Evolutionary conservation across 2,113 vertebrate genomes (phyloP).

Genomic region (Coracopsis vasa): DNA sequence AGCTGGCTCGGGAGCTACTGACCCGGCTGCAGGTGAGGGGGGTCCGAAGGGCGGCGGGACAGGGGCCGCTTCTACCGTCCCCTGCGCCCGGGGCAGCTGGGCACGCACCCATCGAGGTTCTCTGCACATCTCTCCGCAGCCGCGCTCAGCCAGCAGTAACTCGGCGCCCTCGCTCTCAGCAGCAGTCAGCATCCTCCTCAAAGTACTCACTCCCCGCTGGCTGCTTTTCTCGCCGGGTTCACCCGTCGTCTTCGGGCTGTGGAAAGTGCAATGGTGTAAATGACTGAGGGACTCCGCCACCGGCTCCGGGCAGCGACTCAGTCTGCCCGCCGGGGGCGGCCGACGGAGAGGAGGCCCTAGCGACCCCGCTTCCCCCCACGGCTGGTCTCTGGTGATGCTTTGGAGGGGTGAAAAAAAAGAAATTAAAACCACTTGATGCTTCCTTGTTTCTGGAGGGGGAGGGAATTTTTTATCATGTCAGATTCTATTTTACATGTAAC

Average conservation of each 20-base stretch:
- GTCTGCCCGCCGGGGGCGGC: not conserved
- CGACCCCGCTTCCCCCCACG: not conserved
- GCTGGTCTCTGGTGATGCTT: not conserved
- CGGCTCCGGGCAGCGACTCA: not conserved
- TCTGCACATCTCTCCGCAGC: not conserved
- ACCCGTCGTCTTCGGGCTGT: not conserved
- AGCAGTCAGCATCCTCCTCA: not conserved
- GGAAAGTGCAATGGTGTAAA: slow-evolving; percentile 4
- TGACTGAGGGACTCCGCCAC: not conserved
- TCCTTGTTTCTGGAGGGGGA: not conserved
- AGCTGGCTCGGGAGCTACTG: slow-evolving; percentile 92
- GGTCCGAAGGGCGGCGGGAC: not conserved
- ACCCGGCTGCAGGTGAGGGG: slow-evolving; percentile 50
- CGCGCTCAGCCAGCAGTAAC: not conserved
- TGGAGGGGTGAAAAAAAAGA: not conserved
- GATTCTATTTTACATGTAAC: slow-evolving; percentile 59
- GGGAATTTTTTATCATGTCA: slow-evolving; percentile 40
- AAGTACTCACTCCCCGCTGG: not conserved
- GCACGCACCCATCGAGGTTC: not conserved
- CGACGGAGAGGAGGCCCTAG: not conserved
- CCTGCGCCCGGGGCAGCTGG: not conserved
- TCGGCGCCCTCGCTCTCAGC: not conserved
- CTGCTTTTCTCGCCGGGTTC: not conserved
- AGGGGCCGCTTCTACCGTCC: not conserved
- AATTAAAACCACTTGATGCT: not conserved